phyloP scores from a whole-genome alignment of 2,797 vertebrate genomes.

The Neoniphon sammara region DNA sequence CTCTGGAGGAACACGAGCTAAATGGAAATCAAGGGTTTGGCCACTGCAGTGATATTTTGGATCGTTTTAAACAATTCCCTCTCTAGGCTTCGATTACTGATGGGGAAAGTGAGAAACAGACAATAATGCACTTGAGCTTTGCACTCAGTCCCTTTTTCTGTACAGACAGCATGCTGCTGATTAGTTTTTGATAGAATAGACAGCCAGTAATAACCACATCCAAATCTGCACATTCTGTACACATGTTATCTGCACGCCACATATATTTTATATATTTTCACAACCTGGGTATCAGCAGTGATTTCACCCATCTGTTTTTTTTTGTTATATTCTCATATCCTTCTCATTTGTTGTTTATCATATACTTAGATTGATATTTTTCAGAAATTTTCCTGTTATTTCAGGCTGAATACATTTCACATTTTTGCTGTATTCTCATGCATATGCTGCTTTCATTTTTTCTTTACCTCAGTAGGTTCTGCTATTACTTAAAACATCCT shows the following conservation, averaged over 20 bases:
- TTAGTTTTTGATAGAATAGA: background rate
- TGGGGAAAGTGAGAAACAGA: slow-evolving; percentile 20
- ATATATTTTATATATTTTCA: background rate
- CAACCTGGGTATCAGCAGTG: too few relatives aligned
- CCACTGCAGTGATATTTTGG: slow-evolving; percentile 48
- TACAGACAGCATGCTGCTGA: background rate
- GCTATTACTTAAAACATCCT: too few relatives aligned
- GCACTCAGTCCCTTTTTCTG: background rate
- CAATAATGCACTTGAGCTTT: background rate
- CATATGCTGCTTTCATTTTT: background rate
- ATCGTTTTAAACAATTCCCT: slow-evolving; percentile 54
- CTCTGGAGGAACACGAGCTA: slow-evolving; percentile 61
- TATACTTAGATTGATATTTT: too few relatives aligned
- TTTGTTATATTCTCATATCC: too few relatives aligned
- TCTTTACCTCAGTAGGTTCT: too few relatives aligned
- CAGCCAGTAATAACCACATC: background rate
- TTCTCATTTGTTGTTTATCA: too few relatives aligned
- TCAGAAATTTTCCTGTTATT: background rate
- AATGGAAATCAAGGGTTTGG: slow-evolving; percentile 68
- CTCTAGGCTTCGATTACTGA: slow-evolving; percentile 22
- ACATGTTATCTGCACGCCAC: background rate
- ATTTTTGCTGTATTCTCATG: background rate
- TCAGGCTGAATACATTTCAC: background rate
- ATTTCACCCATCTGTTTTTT: too few relatives aligned
- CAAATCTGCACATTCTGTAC: background rate